phyloP scores from a whole-genome alignment of 2,113 vertebrate genomes.

The Platysternon megacephalum region DNA sequence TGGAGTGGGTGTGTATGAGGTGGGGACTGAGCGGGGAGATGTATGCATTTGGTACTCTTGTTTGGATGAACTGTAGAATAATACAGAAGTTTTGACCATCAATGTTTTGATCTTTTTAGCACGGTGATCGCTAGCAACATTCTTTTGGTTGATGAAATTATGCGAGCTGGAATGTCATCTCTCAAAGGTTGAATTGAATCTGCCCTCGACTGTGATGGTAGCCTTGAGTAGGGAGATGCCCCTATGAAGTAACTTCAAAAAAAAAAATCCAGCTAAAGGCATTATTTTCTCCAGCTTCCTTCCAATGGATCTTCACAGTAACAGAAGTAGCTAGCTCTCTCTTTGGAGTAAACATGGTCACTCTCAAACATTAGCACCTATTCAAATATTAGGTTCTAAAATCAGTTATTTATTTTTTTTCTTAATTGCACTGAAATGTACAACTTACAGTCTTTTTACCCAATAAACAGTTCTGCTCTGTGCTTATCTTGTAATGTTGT shows the following conservation, averaged over 20 bases:
- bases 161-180: constrained; percentile 98
- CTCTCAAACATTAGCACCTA: constrained; percentile 30
- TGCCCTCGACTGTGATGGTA: accelerated
- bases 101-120: constrained; percentile 71
- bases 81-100: accelerated
- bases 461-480: constrained; percentile 82
- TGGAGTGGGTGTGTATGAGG: neutral
- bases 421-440: constrained; percentile 80
- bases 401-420: constrained; percentile 86
- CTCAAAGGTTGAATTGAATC: constrained; percentile 88
- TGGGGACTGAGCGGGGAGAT: neutral
- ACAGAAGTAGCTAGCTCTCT: neutral
- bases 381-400: constrained; percentile 62
- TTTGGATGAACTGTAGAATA: neutral
- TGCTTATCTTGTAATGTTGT: neutral
- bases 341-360: neutral
- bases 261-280: neutral
- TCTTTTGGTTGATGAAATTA: constrained; percentile 97
- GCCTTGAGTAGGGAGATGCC: neutral
- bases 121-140: constrained; percentile 98
- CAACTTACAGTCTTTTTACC: constrained; percentile 77
- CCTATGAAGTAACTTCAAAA: neutral
- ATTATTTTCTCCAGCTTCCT: neutral
- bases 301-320: constrained; percentile 33
- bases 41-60: neutral